Evolutionary conservation across 2,797 vertebrate genomes (phyloP).

Genomic region (Salarias fasciatus): DNA sequence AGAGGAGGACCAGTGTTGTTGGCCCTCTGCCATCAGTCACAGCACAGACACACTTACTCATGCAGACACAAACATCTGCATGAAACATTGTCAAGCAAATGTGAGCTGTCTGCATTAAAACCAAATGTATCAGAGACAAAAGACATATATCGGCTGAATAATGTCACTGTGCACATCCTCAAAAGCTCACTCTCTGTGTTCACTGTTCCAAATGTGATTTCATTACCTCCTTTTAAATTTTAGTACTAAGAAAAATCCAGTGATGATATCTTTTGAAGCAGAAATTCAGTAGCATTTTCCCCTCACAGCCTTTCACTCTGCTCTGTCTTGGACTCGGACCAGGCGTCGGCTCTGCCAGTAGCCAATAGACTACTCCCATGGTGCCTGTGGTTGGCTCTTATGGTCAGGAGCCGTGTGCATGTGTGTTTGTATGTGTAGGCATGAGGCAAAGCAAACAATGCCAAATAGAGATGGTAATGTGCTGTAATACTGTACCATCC

Average conservation of each 20-base stretch:
- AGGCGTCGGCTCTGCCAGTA: constrained; percentile 71
- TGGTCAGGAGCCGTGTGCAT: constrained; percentile 71
- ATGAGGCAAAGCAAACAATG: constrained; percentile 73
- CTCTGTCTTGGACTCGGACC: constrained; percentile 70
- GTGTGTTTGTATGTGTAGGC: constrained; percentile 71
- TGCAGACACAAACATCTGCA: constrained; percentile 23
- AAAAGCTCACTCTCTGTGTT: constrained; percentile 5
- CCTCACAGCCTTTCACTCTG: constrained; percentile 41
- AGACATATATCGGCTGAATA: constrained; percentile 14
- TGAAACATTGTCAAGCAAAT: constrained; percentile 28
- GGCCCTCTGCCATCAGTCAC: constrained; percentile 72
- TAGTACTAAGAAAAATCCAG: constrained; percentile 6
- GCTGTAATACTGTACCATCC: constrained; percentile 73
- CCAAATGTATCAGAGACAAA: constrained; percentile 12
- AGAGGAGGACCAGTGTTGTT: constrained; percentile 64
- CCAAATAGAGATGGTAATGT: constrained; percentile 75
- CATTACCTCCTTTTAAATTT: constrained; percentile 8
- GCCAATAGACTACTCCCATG: constrained; percentile 75
- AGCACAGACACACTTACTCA: constrained; percentile 22
- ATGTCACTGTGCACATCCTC: not conserved
- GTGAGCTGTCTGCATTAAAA: constrained; percentile 10
- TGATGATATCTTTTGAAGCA: constrained; percentile 31
- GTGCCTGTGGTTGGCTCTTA: constrained; percentile 75
- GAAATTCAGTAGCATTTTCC: constrained; percentile 41
- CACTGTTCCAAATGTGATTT: constrained; percentile 16